A percentile compares a stretch with the other conserved stretches of the same genome.
Conservation (phyloP, 2,888 invertebrate species). For the Pachycephus smyrnensis region DNA sequence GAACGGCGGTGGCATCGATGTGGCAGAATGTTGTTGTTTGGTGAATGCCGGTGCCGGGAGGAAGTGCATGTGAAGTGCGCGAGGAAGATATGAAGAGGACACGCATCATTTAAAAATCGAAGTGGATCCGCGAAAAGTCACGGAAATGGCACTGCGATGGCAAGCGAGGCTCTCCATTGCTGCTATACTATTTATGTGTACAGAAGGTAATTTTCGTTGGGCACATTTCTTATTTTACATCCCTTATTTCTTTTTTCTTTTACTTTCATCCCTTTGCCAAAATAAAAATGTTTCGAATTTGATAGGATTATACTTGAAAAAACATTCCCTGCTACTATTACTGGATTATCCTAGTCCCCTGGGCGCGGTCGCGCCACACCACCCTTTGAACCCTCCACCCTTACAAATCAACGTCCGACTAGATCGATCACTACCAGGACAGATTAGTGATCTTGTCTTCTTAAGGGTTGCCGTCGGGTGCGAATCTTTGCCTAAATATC, state of each 20-base stretch:
- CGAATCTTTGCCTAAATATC: not conserved
- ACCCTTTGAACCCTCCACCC: not conserved
- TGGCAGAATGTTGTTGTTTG: not conserved
- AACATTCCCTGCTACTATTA: too few relatives aligned
- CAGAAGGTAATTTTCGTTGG: slow-evolving; percentile 55
- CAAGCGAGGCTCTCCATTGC: slow-evolving; percentile 64
- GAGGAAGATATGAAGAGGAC: slow-evolving; percentile 1
- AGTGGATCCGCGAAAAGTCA: slow-evolving; percentile 34
- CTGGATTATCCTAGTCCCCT: not conserved
- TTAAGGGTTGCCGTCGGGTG: not conserved
- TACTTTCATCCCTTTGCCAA: not conserved
- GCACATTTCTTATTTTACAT: not conserved
- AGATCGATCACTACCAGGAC: not conserved
- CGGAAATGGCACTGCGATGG: slow-evolving; percentile 66
- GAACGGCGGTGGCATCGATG: not conserved
- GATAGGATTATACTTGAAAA: not conserved
- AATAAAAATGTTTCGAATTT: not conserved
- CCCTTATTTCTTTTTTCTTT: not conserved
- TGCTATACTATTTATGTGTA: slow-evolving; percentile 65
- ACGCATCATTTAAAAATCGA: slow-evolving; percentile 11
- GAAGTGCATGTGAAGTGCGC: not conserved
- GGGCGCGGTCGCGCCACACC: not conserved
- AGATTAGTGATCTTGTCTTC: not conserved
- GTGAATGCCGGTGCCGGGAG: not conserved
- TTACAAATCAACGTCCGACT: not conserved